Conservation (phyloP, 2,113 vertebrate species). For the Ochotona princeps region DNA sequence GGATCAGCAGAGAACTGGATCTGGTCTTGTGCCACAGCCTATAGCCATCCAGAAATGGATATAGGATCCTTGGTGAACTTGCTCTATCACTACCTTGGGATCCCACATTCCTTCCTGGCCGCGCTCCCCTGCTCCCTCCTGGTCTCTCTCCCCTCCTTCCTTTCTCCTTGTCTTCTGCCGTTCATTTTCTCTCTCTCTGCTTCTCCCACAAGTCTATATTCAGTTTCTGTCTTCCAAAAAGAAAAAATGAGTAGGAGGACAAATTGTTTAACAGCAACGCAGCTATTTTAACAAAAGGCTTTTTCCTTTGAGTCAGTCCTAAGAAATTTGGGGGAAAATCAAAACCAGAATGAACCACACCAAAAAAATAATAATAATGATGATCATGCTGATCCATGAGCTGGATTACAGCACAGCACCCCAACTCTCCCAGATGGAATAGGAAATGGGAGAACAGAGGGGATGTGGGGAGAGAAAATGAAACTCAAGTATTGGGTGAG, state of each 20-base stretch:
- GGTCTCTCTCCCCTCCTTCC: background rate
- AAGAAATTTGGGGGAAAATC: conserved; percentile 66
- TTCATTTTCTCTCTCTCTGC: background rate
- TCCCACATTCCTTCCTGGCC: too few relatives aligned
- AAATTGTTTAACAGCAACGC: conserved; percentile 69
- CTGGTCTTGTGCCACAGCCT: background rate
- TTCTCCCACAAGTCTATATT: conserved; percentile 65
- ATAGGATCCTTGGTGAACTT: too few relatives aligned
- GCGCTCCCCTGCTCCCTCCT: background rate
- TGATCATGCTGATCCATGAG: background rate
- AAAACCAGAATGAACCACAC: background rate
- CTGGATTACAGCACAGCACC: background rate
- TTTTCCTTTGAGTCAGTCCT: conserved; percentile 66
- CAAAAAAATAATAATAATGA: background rate
- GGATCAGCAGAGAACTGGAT: background rate
- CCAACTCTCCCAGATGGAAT: background rate
- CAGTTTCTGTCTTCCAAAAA: conserved; percentile 76
- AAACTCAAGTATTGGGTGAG: background rate
- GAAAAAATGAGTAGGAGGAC: conserved; percentile 69
- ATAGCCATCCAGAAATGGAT: background rate
- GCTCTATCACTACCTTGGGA: rapidly evolving
- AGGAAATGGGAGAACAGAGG: background rate
- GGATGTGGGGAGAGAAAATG: background rate
- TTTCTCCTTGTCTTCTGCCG: background rate
- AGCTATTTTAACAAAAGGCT: conserved; percentile 67